Evolutionary conservation across 53 echinoderm and acorn worm species (phyloP).

Genomic region (Astropecten irregularis): DNA sequence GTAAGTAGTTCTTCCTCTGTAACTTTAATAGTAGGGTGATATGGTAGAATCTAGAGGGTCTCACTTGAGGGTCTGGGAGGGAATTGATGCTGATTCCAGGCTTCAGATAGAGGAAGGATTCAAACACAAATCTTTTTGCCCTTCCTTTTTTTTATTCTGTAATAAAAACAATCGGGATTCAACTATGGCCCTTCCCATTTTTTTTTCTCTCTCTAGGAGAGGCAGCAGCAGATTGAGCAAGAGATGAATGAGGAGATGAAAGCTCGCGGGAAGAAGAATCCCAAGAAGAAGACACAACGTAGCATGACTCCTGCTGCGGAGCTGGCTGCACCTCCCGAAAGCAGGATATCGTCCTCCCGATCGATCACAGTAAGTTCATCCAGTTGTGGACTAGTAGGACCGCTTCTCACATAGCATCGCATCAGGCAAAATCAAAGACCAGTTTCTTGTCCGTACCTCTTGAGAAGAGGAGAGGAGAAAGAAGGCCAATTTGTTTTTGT

Average conservation of each 20-base stretch:
- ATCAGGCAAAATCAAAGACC: neutral
- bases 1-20: neutral
- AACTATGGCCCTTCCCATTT: neutral
- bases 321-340: constrained; percentile 5
- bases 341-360: constrained; percentile 18
- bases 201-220: neutral
- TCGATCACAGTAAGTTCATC: constrained; percentile 20
- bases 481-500: neutral
- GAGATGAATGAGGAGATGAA: constrained; percentile 27
- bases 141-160: too few species aligned
- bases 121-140: too few species aligned
- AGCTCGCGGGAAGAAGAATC: neutral
- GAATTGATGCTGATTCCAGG: neutral
- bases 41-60: too few species aligned
- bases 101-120: neutral
- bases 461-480: too few species aligned
- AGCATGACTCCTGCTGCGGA: constrained; percentile 8
- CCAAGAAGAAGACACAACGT: constrained; percentile 25
- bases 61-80: too few species aligned
- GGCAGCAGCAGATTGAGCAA: constrained; percentile 40
- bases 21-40: too few species aligned
- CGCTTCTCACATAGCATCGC: neutral
- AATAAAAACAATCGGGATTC: too few species aligned
- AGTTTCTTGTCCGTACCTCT: neutral
- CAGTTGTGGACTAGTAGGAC: neutral